phyloP scores from a whole-genome alignment of 2,113 vertebrate species.

The Scolopax mira region DNA sequence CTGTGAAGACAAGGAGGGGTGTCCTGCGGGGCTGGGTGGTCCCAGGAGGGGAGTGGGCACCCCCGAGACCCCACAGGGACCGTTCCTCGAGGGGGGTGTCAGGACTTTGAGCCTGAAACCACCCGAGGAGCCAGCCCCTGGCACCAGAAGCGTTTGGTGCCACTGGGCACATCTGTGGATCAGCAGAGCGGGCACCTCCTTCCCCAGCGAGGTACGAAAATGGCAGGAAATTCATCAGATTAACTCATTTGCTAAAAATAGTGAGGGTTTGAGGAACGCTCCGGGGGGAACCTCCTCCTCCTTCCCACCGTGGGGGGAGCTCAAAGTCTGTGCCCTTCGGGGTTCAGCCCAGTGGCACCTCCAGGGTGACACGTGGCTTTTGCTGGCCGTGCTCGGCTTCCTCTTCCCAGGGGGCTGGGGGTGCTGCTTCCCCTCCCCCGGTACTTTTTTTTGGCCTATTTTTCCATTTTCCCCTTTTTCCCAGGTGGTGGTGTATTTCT shows the following conservation, averaged over 20 bases:
- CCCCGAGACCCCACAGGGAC: neutral
- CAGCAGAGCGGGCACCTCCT: neutral
- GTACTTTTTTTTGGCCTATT: neutral
- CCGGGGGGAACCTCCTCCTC: rapidly evolving
- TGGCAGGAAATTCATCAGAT: neutral
- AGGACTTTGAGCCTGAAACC: rapidly evolving
- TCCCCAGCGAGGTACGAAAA: neutral
- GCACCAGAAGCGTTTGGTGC: neutral
- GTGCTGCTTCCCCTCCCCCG: neutral
- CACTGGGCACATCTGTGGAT: neutral
- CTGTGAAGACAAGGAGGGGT: neutral
- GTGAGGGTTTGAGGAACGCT: rapidly evolving
- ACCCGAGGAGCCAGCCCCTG: no score
- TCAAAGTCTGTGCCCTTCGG: neutral
- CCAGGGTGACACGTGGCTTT: neutral
- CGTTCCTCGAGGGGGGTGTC: rapidly evolving
- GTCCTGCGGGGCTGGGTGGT: neutral
- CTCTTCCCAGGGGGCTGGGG: no score
- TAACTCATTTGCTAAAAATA: neutral
- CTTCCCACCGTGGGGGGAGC: rapidly evolving
- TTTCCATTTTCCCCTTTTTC: neutral
- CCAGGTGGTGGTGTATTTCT: rapidly evolving
- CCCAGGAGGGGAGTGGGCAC: rapidly evolving
- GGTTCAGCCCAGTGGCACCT: neutral
- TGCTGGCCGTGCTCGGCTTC: neutral